Conservation (phyloP, 2,113 vertebrate species). For the Takifugu bimaculatus region DNA sequence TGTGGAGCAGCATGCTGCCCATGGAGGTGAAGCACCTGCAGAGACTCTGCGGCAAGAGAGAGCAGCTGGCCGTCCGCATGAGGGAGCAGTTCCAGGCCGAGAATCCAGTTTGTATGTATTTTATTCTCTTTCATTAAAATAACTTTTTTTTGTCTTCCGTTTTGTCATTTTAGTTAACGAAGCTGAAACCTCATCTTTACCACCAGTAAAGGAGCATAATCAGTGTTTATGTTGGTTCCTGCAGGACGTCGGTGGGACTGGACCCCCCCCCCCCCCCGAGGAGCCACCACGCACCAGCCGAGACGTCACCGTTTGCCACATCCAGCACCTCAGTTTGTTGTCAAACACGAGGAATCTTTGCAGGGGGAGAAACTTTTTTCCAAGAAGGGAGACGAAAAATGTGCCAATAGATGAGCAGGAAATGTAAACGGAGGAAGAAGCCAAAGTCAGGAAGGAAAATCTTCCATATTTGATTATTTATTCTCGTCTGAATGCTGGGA, state of each 20-base stretch:
- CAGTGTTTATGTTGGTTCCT: not conserved
- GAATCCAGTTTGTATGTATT: not conserved
- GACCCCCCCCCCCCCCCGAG: slow-evolving; percentile 14
- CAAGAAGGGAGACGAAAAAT: slow-evolving; percentile 37
- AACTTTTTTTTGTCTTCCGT: too few species aligned
- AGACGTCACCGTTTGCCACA: too few species aligned
- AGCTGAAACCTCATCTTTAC: too few species aligned
- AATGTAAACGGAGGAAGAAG: slow-evolving; percentile 9
- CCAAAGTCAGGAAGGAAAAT: slow-evolving; percentile 26
- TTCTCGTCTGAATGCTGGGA: slow-evolving; percentile 12
- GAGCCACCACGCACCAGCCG: too few species aligned
- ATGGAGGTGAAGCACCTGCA: slow-evolving; percentile 88
- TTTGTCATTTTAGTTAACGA: too few species aligned
- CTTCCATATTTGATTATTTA: slow-evolving; percentile 51
- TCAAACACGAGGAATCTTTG: not conserved
- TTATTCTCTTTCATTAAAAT: not conserved
- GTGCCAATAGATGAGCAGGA: slow-evolving; percentile 16
- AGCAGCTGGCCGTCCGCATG: slow-evolving; percentile 82
- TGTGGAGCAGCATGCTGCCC: slow-evolving; percentile 85
- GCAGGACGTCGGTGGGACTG: slow-evolving; percentile 38
- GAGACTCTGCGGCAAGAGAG: slow-evolving; percentile 83
- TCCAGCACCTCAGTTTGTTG: not conserved
- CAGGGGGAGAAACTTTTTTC: slow-evolving; percentile 4
- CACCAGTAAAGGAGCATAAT: too few species aligned
- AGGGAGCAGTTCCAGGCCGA: slow-evolving; percentile 72